Evolutionary conservation across 2,888 invertebrate genomes (phyloP), one percentile per base, ranked within the genome.

Genomic region (Standfussiana lucernea): DNA sequence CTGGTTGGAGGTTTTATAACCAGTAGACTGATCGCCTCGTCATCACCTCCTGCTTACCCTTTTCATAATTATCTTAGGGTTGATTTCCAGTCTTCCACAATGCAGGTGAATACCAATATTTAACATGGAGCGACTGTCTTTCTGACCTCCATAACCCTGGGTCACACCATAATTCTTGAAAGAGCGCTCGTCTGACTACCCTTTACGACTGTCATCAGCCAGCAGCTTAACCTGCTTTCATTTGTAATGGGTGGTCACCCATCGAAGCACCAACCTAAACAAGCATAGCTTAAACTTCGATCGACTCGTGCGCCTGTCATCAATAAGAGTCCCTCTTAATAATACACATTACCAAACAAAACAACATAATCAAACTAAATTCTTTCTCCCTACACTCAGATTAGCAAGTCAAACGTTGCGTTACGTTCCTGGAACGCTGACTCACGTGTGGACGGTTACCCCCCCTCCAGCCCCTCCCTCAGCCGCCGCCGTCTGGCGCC

Each of bases 381-480:
- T 67, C 35, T 80, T 65, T 59, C 69, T 40, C 64, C 61, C 69
- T 77, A 70, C 59, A 53, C 67, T 70, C 65, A 79, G 83, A 92
- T 90, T 89, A 90, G 85, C 90, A 87, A 90, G 86, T 88, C 90
- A 87, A 89, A 85, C 75, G 71, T 73, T 74, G 81, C 83, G 75
- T 81, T 79, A 85, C 87, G 88, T 90, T 92, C 90, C 87, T 85
- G 89, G 90, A 89, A 91, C 40, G 74, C 78, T 92, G 92, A 92
- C 83, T 93, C 93, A 93, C 75, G 67, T 67, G 84, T 86, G 90
- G 89, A 87, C 89, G 89, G 90, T 87, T 89, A 88, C 72, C 69
- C 80, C 82, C 83, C 73, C 79, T 61, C 74, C 67, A 59, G 50
- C 61, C 77, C 65, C 77, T 5, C 69, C 84, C 66, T 82, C 87